These are phyloP conservation scores for Lithodes maja DNA, from an alignment of 2,888 invertebrate species.

Conservation along the genomic window DNA sequence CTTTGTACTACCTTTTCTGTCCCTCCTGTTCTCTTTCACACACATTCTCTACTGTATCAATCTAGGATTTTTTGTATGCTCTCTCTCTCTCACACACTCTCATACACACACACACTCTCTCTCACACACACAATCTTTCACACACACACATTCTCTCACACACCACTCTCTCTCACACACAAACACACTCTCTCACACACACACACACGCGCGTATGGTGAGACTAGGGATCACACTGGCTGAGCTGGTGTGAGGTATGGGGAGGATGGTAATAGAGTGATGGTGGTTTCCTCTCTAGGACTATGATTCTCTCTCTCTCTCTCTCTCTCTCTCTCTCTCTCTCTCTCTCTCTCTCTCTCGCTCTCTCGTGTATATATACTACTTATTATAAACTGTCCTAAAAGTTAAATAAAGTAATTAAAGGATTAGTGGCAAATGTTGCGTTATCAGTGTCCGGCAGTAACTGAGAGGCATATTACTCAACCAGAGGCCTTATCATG, in stretches of 20 bases:
- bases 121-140: not conserved
- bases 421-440: too few relatives aligned
- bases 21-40: constrained; percentile 1
- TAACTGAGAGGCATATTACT: not conserved
- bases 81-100: not conserved
- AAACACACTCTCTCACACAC: constrained; percentile 1
- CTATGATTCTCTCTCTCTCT: not conserved
- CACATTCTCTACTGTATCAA: not conserved
- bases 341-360: not conserved
- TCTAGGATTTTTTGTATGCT: too few relatives aligned
- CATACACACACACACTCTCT: not conserved
- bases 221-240: not conserved
- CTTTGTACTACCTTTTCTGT: not conserved
- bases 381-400: too few relatives aligned
- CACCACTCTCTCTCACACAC: not conserved
- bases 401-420: too few relatives aligned
- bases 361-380: too few relatives aligned
- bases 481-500: not conserved
- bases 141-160: not conserved
- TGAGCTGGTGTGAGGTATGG: not conserved
- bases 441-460: not conserved
- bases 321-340: not conserved
- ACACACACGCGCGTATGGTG: not conserved
- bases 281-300: not conserved
- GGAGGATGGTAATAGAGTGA: not conserved